These are phyloP conservation scores for Grammomys surdaster DNA, from an alignment of 2,113 vertebrate species.

Conservation along the genomic window DNA sequence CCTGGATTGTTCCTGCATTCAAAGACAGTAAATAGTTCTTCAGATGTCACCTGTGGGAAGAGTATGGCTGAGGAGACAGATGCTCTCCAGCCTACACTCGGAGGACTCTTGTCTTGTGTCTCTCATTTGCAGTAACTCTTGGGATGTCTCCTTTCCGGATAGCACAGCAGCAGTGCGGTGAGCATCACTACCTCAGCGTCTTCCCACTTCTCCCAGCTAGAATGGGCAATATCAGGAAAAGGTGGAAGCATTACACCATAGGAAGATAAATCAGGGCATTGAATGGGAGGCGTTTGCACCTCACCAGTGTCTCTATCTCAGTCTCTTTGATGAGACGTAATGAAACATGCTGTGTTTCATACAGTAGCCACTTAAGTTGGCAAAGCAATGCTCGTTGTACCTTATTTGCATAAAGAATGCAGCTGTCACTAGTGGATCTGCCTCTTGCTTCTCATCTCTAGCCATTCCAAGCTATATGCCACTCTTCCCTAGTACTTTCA, in stretches of 20 bases:
- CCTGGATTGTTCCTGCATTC: slow-evolving; percentile 25
- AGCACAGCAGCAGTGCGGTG: background rate
- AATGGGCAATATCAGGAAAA: background rate
- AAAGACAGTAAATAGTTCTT: background rate
- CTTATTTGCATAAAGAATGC: slow-evolving; percentile 4
- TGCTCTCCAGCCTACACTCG: background rate
- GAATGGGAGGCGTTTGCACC: background rate
- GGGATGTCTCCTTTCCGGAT: background rate
- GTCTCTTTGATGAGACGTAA: background rate
- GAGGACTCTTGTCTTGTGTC: background rate
- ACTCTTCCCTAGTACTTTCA: background rate
- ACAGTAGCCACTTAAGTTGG: background rate
- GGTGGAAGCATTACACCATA: background rate
- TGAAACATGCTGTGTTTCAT: background rate
- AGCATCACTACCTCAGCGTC: background rate
- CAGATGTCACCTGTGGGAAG: background rate
- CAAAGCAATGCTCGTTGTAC: background rate
- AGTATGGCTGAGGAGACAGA: background rate
- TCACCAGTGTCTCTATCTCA: background rate
- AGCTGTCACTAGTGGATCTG: background rate
- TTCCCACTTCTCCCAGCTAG: background rate
- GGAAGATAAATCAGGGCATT: background rate
- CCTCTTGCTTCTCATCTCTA: slow-evolving; percentile 30
- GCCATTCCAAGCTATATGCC: background rate
- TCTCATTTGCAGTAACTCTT: background rate